Evolutionary conservation across 2,113 vertebrate species (phyloP).

Genomic region (Ictalurus furcatus): DNA sequence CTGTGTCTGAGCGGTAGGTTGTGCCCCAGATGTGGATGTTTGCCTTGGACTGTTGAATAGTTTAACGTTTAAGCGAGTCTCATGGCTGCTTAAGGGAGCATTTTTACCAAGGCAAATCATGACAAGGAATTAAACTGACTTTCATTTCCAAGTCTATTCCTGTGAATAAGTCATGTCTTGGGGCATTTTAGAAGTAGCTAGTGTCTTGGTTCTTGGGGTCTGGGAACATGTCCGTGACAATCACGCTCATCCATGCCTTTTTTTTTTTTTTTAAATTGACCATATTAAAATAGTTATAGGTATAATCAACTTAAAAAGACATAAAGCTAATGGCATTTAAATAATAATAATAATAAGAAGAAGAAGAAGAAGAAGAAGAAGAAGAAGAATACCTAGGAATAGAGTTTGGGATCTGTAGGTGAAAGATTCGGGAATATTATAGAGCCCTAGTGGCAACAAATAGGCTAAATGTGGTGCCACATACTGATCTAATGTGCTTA

Average conservation of each 20-base stretch:
- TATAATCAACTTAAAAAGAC: background rate
- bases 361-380: no score
- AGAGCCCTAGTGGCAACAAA: background rate
- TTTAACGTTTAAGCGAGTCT: slow-evolving; percentile 11
- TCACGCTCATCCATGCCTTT: background rate
- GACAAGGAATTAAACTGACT: background rate
- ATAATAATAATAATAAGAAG: background rate
- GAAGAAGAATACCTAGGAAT: background rate
- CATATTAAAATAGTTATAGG: background rate
- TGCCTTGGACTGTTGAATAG: slow-evolving; percentile 22
- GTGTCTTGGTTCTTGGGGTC: background rate
- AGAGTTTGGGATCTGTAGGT: background rate
- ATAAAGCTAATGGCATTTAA: background rate
- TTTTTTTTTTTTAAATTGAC: background rate
- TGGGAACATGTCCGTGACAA: background rate
- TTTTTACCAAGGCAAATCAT: background rate
- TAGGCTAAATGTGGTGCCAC: background rate
- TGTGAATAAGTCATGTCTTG: background rate
- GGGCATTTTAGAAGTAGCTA: background rate
- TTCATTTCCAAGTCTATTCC: background rate
- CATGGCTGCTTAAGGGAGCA: background rate
- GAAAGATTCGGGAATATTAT: background rate
- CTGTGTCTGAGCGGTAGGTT: slow-evolving; percentile 11
- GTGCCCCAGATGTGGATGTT: slow-evolving; percentile 30
- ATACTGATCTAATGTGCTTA: background rate